Base-by-base conservation (phyloP, 2,113 vertebrate genomes). In the Hydrolagus affinis region DNA sequence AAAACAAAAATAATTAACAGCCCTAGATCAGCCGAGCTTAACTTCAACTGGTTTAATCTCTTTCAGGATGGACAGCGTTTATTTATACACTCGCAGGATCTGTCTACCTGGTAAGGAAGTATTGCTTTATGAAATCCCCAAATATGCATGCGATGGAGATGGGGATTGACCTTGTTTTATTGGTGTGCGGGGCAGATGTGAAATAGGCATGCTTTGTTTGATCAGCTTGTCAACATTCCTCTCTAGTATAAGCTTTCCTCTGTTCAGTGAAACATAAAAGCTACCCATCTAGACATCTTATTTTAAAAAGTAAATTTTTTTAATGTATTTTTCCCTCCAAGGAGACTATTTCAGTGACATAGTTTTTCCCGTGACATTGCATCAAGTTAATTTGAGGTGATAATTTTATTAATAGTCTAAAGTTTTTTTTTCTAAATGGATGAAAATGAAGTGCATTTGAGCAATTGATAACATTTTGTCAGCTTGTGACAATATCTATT, bases 61-160 rank as follows among this genome's bases (percentile, higher is more conserved):
- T 88, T 90, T 87, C 86, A 94, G 93, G 90, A 69, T 93, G 94
- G 95, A 94, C 92, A 4, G 86, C 92, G 57, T 95, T 96, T 88
- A 92, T 94, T 90, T 94, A 94, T 80, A 94, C 92, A 0, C 88
- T 92, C 0, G 90, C 92, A 80, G 93, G 92, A 88, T 89, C 87
- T 56, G 30, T 90, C 19, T 87, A 88, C 87, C 88, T 80, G 94
- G 93, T 95, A 89, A 94, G 93, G 90, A 86, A 2, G 30, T 86
- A 86, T 86, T 56, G 85, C 66, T 69, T 4, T 17, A 85, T 85
- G 85, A 87, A 90, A 87, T 85, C 76, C 86, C 68, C 85, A 85
- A 87, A 85, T 89, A 87, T 89, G 68, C 88, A 91, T 89, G 87
- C 88, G 90, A 85, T 88, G 86, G 85, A 73, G 88, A 86, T 88